Evolutionary conservation across 1,140 invertebrate species (phyloP).

Genomic region (Nomia melanderi): DNA sequence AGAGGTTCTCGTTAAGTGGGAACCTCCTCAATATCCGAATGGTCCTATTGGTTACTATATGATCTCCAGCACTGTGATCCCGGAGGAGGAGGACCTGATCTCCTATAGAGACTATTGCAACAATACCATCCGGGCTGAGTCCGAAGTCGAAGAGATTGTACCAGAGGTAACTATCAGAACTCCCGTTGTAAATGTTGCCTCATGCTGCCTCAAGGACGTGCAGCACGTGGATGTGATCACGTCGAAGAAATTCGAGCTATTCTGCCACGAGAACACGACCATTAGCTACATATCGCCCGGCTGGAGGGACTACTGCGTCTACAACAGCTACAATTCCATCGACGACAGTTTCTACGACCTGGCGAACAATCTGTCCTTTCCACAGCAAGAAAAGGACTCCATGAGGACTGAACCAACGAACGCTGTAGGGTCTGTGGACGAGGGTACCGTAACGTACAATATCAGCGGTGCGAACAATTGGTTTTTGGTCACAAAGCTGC

Average conservation of each 20-base stretch:
- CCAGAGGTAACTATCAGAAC: conserved; percentile 57
- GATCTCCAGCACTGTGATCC: conserved; percentile 77
- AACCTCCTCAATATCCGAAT: conserved; percentile 83
- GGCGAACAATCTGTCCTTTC: conserved; percentile 27
- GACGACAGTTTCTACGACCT: conserved; percentile 46
- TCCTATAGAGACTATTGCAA: conserved; percentile 83
- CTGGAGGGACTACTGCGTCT: conserved; percentile 65
- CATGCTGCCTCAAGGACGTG: conserved; percentile 64
- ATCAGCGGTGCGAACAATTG: conserved; percentile 61
- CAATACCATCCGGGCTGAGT: conserved; percentile 55
- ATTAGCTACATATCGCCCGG: conserved; percentile 58
- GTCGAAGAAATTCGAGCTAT: conserved; percentile 68
- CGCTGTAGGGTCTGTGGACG: background rate
- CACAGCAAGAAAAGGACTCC: conserved; percentile 4
- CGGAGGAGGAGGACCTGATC: conserved; percentile 77
- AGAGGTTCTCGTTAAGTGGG: conserved; percentile 84
- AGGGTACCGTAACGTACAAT: conserved; percentile 62
- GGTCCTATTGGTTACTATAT: conserved; percentile 86
- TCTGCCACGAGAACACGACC: conserved; percentile 64
- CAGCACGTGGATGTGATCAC: background rate
- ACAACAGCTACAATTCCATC: conserved; percentile 54
- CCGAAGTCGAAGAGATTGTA: conserved; percentile 32
- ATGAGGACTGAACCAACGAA: background rate
- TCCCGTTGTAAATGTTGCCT: conserved; percentile 10
- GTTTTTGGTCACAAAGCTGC: conserved; percentile 72